phyloP scores from a whole-genome alignment of 2,797 vertebrate genomes.

The Fundulus diaphanus region DNA sequence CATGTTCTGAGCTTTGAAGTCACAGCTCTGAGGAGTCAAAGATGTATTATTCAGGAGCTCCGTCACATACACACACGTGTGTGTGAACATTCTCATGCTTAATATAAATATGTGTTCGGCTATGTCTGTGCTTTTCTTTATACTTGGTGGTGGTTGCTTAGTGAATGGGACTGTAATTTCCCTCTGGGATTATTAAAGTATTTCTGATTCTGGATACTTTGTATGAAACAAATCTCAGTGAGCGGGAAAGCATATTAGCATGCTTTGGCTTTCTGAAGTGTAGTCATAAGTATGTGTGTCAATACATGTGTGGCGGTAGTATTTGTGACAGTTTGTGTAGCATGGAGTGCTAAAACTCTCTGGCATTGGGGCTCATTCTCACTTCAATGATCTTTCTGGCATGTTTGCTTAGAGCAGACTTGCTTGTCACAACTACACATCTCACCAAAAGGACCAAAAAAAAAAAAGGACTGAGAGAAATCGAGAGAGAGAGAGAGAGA shows the following conservation, averaged over 20 bases:
- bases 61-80: slow-evolving; percentile 53
- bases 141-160: slow-evolving; percentile 43
- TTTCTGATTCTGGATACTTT: too few species aligned
- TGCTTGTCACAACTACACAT: slow-evolving; percentile 75
- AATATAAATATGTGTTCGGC: slow-evolving; percentile 31
- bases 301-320: slow-evolving; percentile 21
- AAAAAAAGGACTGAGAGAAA: slow-evolving; percentile 35
- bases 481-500: background rate
- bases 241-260: slow-evolving; percentile 41
- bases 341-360: slow-evolving; percentile 52
- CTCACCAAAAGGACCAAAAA: slow-evolving; percentile 54
- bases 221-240: slow-evolving; percentile 57
- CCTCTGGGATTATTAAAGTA: too few species aligned
- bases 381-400: slow-evolving; percentile 74
- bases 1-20: slow-evolving; percentile 75
- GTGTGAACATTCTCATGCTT: slow-evolving; percentile 16
- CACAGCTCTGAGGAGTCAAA: slow-evolving; percentile 70
- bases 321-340: slow-evolving; percentile 59
- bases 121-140: slow-evolving; percentile 35
- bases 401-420: slow-evolving; percentile 74
- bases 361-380: slow-evolving; percentile 69
- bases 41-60: slow-evolving; percentile 85
- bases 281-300: slow-evolving; percentile 20
- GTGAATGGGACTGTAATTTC: too few species aligned
- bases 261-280: slow-evolving; percentile 31